Percentiles rank a stretch among this genome's conserved stretches.
phyloP scores from a whole-genome alignment of 2,797 vertebrate genomes.

The Merluccius polli region DNA sequence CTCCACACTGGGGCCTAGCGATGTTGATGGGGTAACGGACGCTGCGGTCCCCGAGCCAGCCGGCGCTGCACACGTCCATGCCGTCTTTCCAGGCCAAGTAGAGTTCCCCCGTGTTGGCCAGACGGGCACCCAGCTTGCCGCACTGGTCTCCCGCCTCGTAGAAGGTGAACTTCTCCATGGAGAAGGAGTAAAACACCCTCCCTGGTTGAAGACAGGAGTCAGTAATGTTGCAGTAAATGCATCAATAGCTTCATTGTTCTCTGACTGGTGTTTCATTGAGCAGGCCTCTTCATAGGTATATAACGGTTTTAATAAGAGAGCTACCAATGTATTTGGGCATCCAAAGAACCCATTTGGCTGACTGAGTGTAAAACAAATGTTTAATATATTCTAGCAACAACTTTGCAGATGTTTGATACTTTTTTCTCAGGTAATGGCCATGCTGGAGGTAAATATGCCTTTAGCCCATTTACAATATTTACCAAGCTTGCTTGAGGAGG shows the following conservation, averaged over 20 bases:
- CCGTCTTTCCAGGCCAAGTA: constrained; percentile 91
- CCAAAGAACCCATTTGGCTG: background rate
- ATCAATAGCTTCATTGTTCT: background rate
- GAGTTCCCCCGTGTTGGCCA: constrained; percentile 92
- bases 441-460: background rate
- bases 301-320: background rate
- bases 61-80: constrained; percentile 93
- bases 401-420: background rate
- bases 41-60: constrained; percentile 91
- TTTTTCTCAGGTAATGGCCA: background rate
- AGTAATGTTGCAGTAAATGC: background rate
- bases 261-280: background rate
- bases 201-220: constrained; percentile 68
- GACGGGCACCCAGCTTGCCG: constrained; percentile 78
- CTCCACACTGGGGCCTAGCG: constrained; percentile 88
- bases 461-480: background rate
- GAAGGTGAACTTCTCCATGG: constrained; percentile 87
- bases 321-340: background rate
- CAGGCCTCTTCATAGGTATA: background rate
- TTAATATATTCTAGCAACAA: no score
- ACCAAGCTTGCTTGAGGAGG: background rate
- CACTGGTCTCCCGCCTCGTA: constrained; percentile 87
- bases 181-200: constrained; percentile 89
- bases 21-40: constrained; percentile 94
- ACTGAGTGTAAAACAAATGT: background rate